Evolutionary conservation across 2,888 invertebrate genomes (phyloP), one percentile per base, ranked within the genome.

Genomic region (Sicus ferrugineus): DNA sequence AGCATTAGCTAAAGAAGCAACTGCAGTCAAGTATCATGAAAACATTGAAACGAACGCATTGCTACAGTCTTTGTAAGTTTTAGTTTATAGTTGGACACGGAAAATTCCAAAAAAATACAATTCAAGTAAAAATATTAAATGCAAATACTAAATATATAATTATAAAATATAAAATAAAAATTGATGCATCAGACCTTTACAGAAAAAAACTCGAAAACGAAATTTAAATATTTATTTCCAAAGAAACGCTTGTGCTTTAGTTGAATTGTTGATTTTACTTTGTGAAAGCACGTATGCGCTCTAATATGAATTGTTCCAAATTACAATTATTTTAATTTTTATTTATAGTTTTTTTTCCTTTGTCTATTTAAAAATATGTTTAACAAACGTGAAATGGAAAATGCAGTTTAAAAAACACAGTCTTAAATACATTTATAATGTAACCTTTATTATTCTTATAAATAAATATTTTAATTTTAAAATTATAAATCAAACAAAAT

Each of bases 401-500:
- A 66, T 26, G n/a, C n/a, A n/a, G n/a, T n/a, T n/a, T n/a, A n/a
- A n/a, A 59, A 64, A 56, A 46, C 34, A 68, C 67, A 67, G 62
- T 65, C 67, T 65, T 69, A 42, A 38, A 38, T 9, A 38, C 38
- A 38, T n/a, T 1, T 16, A 42, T 42, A 42, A 42, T n/a, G 4
- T n/a, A 42, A 34, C 34, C 11, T 4, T 54, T 54, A 23, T 28
- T 23, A 23, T 52, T 9, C 11, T 21, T 31, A 67, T 56, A 69
- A 64, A 64, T 56, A 69, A 66, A 66, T 66, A 66, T 38, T 54
- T 66, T 66, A 66, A 66, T 66, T 66, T 66, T 61, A 71, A 72
- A 72, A 72, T 73, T 73, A 73, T 73, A 77, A 75, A 73, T 70
- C 59, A 73, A 73, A 62, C 72, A 34, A 71, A 65, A 70, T 67